Evolutionary conservation across 92 coral and sea anemone species (phyloP), one percentile per base, ranked within the genome.

Genomic region (Epizoanthus scotinus): DNA sequence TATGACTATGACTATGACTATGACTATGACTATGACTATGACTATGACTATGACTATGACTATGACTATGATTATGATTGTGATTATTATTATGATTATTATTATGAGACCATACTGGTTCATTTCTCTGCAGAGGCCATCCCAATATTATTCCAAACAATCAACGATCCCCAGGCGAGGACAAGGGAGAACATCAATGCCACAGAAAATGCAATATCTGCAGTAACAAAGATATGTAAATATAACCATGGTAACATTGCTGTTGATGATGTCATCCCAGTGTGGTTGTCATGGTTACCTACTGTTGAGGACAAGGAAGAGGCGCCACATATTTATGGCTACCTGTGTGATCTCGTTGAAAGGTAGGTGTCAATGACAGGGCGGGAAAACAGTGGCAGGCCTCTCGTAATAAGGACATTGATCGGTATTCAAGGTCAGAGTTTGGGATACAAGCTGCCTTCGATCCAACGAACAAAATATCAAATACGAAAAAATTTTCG

Each of bases 191-290:
- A 95, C 73, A 91, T 93, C 75, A 94, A 95, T 71, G 99, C 99
- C 25, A 95, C 99, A 28, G 99, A 95, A 84, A 95, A 95, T 73
- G 95, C 98, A 21, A 93, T 95, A 67, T 95, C 99, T 8, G 99
- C 99, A 3, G 99, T 95, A 44, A 88, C 98, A 25, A 95, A 95
- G 86, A 95, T 95, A 69, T 95, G 98, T 86, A 93, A 95, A 93
- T 95, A 91, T 83, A 95, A 93, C 90, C 98, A 92, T 73, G 99
- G 99, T 73, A 95, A 95, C 85, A 91, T 95, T 40, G 94, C 92
- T 47, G 94, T 93, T 15, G 91, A 89, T 82, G 99, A 95, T 55
- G 80, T 93, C 66, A 69, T 93, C 63, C 99, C 99, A 5, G 44
- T 87, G 75, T 89, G 97, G 81, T 89, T 95, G 88, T 92, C 94